Evolutionary conservation across 2,888 invertebrate species (phyloP), one percentile per base, ranked within the genome.

Genomic region (Carcina quercana): DNA sequence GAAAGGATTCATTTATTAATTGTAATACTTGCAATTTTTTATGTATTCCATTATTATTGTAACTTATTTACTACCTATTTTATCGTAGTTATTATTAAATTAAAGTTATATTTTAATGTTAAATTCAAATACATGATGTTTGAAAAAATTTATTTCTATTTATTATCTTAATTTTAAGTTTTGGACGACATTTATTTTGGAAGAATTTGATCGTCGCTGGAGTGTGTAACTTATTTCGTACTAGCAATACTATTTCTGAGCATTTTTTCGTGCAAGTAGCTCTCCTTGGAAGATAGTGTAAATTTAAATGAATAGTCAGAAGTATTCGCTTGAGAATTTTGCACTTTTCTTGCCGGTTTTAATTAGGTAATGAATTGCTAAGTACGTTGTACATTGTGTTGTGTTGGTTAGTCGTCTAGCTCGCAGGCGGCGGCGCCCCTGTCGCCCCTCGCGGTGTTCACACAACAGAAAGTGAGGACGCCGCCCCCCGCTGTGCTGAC

Each of bases 341-440:
- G 55, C 58, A 53, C 48, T 50, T 60, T 59, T 62, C 59, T 20
- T n/a, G 62, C 53, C 57, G 53, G 52, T 54, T 53, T 59, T 53
- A 37, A 24, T 42, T 46, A 43, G 53, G 50, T 54, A 54, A 47
- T 55, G 43, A 57, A 54, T 64, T 57, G 52, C 49, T 49, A 44
- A 45, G 43, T 53, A 59, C 53, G 45, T 45, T 54, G 59, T 63
- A 52, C 53, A 63, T 20, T 67, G 44, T 17, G 20, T 79, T 80
- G 79, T 72, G 78, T 76, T 80, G 75, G 80, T 72, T 71, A 80
- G 80, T 65, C 72, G 69, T 70, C 69, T 72, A 75, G 76, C 63
- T 56, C 56, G 56, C 66, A 62, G 56, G 72, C 51, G 59, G 72
- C 52, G 59, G 61, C 70, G 63, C 63, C 67, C 40, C 63, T 53